Percentiles rank a stretch among this genome's conserved stretches.
Conservation (phyloP, 2,888 invertebrate species). For the Plebejus argus region DNA sequence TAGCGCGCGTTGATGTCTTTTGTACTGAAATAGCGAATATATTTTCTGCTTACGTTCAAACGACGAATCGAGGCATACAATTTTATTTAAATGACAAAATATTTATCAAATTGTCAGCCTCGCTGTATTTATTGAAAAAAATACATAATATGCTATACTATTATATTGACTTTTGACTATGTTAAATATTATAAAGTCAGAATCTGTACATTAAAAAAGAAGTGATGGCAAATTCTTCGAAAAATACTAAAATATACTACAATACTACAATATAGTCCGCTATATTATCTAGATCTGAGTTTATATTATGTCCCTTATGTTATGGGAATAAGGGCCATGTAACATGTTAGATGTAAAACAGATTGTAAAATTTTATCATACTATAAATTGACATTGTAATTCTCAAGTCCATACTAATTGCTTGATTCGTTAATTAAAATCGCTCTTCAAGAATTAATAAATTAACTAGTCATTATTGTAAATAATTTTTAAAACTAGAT, state of each 20-base stretch:
- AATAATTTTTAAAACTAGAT: not conserved
- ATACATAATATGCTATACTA: too few relatives aligned
- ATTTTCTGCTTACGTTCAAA: too few relatives aligned
- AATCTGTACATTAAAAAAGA: too few relatives aligned
- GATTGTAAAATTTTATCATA: not conserved
- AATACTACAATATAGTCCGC: not conserved
- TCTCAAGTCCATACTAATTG: constrained; percentile 2
- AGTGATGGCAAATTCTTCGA: not conserved
- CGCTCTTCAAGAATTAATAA: not conserved
- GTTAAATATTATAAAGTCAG: too few relatives aligned
- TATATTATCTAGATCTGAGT: not conserved
- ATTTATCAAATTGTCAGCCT: too few relatives aligned
- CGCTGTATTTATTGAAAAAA: too few relatives aligned
- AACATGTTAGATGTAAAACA: not conserved
- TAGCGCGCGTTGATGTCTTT: too few relatives aligned
- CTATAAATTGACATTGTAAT: not conserved
- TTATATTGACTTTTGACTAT: too few relatives aligned
- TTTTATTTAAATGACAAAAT: too few relatives aligned
- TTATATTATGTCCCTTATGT: not conserved
- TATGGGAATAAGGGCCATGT: not conserved
- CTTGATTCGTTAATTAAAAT: not conserved
- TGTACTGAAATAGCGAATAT: too few relatives aligned
- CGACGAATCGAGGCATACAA: too few relatives aligned
- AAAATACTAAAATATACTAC: not conserved
- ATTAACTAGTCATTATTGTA: not conserved